Evolutionary conservation across 1,140 invertebrate species (phyloP), one percentile per base, ranked within the genome.

Genomic region (Megalopta genalis): DNA sequence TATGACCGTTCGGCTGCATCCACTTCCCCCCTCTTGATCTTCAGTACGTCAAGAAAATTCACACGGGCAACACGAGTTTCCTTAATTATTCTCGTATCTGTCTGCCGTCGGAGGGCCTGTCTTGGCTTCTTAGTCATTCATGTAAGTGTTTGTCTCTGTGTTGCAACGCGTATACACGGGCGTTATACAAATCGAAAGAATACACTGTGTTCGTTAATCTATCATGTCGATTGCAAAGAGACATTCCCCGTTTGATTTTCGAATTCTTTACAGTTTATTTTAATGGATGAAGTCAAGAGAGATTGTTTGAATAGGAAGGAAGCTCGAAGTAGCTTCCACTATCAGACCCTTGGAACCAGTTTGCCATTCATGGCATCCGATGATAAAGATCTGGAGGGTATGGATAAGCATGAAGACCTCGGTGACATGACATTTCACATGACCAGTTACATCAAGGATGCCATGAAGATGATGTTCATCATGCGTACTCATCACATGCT

Each of bases 401-500:
- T 86, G 0, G 91, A 93, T 59, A 93, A 92, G 69, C 86, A 92
- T 83, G 93, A 93, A 46, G 95, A 96, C 76, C 92, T 94, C 37
- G 96, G 96, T 5, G 97, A 97, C 87, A 97, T 97, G 96, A 97
- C 96, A 78, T 98, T 97, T 92, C 96, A 95, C 87, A 97, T 97
- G 94, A 95, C 95, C 64, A 97, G 96, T 90, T 97, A 98, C 90
- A 94, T 97, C 8, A 96, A 97, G 84, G 97, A 97, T 88, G 96
- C 96, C 37, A 95, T 98, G 93, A 97, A 96, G 94, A 97, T 97
- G 94, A 97, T 98, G 96, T 97, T 96, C 88, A 96, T 97, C 91
- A 97, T 98, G 96, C 93, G 96, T 18, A 96, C 95, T 23, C 96
- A 98, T 91, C 95, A 96, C 81, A 98, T 98, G 96, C 93, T 98